phyloP scores from a whole-genome alignment of 2,888 invertebrate genomes.

The Xanthorhoe spadicearia region DNA sequence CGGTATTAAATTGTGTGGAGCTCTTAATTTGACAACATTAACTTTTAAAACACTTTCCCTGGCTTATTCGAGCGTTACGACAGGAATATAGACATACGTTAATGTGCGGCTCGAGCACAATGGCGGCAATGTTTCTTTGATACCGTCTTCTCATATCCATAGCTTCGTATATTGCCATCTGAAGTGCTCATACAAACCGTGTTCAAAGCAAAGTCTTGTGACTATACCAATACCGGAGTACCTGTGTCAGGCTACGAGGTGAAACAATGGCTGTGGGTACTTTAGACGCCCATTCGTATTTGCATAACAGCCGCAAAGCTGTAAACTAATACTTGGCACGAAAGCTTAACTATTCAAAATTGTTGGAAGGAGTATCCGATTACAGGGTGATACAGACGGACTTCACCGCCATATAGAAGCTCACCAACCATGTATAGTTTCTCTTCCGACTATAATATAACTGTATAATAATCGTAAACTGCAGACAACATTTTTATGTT shows the following conservation, averaged over 20 bases:
- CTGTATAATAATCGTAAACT: not conserved
- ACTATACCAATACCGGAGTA: conserved; percentile 39
- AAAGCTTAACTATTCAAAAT: conserved; percentile 52
- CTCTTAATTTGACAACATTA: conserved; percentile 30
- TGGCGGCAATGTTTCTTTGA: conserved; percentile 24
- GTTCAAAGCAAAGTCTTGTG: conserved; percentile 37
- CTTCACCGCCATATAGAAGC: conserved; percentile 2
- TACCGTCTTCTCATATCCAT: conserved; percentile 26
- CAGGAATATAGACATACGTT: conserved; percentile 5
- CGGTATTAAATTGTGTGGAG: conserved; percentile 31
- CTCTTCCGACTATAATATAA: not conserved
- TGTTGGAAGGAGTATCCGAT: conserved; percentile 50
- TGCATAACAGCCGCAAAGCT: conserved; percentile 56
- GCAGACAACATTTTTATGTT: not conserved
- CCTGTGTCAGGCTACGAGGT: conserved; percentile 42
- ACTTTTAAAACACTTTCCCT: conserved; percentile 17
- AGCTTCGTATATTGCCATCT: conserved; percentile 31
- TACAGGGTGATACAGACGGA: conserved; percentile 19
- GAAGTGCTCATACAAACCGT: conserved; percentile 39
- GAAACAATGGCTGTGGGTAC: conserved; percentile 49
- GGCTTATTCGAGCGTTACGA: conserved; percentile 12
- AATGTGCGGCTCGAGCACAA: conserved; percentile 14
- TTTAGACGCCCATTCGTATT: conserved; percentile 54
- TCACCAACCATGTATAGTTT: not conserved
- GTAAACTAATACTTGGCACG: conserved; percentile 58